Conservation (phyloP, 2,797 vertebrate genomes). For the Anguilla megastoma region DNA sequence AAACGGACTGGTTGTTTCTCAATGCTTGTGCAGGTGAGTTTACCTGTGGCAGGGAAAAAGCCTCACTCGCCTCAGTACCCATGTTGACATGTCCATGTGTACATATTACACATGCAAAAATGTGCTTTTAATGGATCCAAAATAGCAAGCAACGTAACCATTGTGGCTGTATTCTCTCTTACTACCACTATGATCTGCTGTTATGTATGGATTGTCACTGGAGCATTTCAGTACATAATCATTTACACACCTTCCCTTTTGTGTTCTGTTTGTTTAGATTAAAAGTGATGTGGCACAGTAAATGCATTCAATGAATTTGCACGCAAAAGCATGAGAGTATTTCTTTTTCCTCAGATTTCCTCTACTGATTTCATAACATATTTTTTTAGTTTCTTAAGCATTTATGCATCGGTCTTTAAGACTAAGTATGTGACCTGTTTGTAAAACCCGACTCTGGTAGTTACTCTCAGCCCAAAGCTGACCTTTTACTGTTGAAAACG, state of each 20-base stretch:
- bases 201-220: not conserved
- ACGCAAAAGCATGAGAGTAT: not conserved
- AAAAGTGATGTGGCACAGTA: not conserved
- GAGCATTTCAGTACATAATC: not conserved
- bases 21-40: slow-evolving; percentile 96
- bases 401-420: not conserved
- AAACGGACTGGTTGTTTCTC: slow-evolving; percentile 97
- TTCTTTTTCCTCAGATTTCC: not conserved
- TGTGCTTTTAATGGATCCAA: too few species aligned
- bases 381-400: not conserved
- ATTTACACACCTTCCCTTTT: not conserved
- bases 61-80: too few species aligned
- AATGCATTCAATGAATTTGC: not conserved
- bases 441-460: not conserved
- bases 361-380: not conserved
- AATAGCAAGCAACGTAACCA: too few species aligned
- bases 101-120: too few species aligned
- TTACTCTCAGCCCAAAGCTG: not conserved
- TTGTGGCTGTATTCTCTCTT: not conserved
- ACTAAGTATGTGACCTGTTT: not conserved
- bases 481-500: not conserved
- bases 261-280: not conserved
- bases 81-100: not conserved
- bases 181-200: not conserved
- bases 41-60: not conserved